These are phyloP conservation scores for Phrynocephalus versicolor DNA, from an alignment of 2,113 vertebrate species.

Conservation along the genomic window DNA sequence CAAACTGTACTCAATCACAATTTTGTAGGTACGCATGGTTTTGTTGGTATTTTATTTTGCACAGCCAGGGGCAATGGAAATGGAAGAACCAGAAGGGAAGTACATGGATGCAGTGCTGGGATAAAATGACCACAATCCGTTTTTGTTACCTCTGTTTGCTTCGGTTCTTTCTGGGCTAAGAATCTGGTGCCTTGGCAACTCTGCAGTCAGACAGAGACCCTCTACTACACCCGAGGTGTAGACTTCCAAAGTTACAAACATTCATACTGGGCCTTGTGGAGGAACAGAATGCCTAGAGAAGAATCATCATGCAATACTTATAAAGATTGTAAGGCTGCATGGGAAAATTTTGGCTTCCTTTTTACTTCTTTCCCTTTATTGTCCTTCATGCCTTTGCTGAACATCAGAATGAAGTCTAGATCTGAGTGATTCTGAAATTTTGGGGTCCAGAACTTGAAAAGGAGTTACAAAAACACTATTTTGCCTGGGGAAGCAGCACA, in stretches of 20 bases:
- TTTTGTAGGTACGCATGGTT: no score
- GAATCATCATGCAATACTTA: neutral
- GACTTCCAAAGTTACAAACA: neutral
- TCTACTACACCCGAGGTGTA: neutral
- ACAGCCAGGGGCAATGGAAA: no score
- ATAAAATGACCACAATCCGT: no score
- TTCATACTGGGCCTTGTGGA: neutral
- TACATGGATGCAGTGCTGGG: no score
- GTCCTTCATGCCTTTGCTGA: neutral
- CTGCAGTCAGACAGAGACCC: no score
- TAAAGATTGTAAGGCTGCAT: neutral
- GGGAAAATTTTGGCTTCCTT: neutral
- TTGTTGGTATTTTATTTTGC: no score
- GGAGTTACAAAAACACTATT: slow-evolving; percentile 6
- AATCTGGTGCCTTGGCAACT: no score
- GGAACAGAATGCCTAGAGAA: neutral
- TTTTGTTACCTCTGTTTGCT: neutral
- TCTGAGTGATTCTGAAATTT: neutral
- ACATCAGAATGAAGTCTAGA: neutral
- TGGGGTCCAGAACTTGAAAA: neutral
- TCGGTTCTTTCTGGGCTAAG: no score
- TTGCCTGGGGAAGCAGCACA: slow-evolving; percentile 10
- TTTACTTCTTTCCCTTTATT: neutral
- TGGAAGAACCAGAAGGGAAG: neutral
- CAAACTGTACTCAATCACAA: no score